Percentiles rank a stretch among this genome's conserved stretches.
These are phyloP conservation scores for Gobiocypris rarus DNA, from an alignment of 2,113 vertebrate species.

Conservation along the genomic window DNA sequence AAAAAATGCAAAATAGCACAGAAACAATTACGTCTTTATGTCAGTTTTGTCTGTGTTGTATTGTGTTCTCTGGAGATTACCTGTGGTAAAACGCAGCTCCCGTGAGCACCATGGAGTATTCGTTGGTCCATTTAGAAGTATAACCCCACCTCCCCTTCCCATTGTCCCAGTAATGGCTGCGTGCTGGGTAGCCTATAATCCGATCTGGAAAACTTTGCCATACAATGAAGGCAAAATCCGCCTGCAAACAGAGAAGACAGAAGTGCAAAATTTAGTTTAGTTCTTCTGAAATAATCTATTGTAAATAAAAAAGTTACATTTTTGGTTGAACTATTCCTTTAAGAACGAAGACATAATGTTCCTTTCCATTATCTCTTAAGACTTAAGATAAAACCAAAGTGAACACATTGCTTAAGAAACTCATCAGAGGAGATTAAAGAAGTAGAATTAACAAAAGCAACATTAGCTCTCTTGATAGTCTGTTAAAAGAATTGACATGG, in stretches of 20 bases:
- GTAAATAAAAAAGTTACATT: not conserved
- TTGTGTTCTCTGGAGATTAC: conserved; percentile 54
- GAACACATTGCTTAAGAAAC: not conserved
- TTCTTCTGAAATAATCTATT: not conserved
- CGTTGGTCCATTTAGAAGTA: conserved; percentile 84
- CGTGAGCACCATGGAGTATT: conserved; percentile 83
- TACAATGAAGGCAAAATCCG: conserved; percentile 81
- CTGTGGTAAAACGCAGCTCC: conserved; percentile 83
- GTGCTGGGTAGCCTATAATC: conserved; percentile 80
- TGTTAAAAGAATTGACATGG: conserved; percentile 36
- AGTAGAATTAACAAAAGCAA: conserved; percentile 42
- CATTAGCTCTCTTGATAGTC: conserved; percentile 50
- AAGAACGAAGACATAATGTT: not conserved
- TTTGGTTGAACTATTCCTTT: not conserved
- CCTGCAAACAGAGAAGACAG: conserved; percentile 59
- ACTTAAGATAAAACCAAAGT: not conserved
- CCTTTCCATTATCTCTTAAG: not conserved
- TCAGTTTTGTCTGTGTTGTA: not conserved
- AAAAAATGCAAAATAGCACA: not conserved
- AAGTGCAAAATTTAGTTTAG: not conserved
- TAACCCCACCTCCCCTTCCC: conserved; percentile 78
- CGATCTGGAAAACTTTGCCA: conserved; percentile 82
- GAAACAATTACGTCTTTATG: not conserved
- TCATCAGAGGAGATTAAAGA: conserved; percentile 3
- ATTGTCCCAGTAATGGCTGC: conserved; percentile 82